These are phyloP conservation scores for Prunella fulvescens DNA, from an alignment of 2,113 vertebrate genomes.

Conservation along the genomic window DNA sequence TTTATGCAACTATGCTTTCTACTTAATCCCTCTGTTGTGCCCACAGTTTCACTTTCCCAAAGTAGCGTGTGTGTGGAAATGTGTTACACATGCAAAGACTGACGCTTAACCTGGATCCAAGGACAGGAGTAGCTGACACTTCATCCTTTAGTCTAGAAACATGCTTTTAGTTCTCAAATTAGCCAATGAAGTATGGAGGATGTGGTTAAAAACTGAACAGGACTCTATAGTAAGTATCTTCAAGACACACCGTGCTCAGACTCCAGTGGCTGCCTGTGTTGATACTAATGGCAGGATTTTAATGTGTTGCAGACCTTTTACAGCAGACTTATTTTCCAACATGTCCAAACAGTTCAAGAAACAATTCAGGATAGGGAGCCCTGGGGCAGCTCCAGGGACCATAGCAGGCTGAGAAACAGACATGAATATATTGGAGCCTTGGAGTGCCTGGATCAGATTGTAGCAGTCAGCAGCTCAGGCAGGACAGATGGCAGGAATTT, in stretches of 20 bases:
- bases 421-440: neutral
- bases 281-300: neutral
- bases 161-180: neutral
- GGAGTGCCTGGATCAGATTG: neutral
- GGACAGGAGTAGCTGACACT: neutral
- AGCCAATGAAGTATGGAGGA: neutral
- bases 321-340: neutral
- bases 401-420: neutral
- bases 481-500: neutral
- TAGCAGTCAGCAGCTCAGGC: neutral
- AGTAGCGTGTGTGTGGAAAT: neutral
- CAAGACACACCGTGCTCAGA: neutral
- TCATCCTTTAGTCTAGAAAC: neutral
- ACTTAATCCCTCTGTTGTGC: neutral
- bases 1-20: neutral
- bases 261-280: neutral
- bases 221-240: neutral
- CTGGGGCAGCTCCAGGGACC: neutral
- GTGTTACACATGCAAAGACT: neutral
- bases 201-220: neutral
- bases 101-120: neutral
- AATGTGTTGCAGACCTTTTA: neutral
- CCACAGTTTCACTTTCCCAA: neutral
- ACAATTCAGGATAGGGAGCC: neutral
- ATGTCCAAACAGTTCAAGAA: neutral